A percentile compares a stretch with the other conserved stretches of the same genome.
These are phyloP conservation scores for Antheraea assamensis DNA, from an alignment of 2,888 invertebrate species.

Conservation along the genomic window DNA sequence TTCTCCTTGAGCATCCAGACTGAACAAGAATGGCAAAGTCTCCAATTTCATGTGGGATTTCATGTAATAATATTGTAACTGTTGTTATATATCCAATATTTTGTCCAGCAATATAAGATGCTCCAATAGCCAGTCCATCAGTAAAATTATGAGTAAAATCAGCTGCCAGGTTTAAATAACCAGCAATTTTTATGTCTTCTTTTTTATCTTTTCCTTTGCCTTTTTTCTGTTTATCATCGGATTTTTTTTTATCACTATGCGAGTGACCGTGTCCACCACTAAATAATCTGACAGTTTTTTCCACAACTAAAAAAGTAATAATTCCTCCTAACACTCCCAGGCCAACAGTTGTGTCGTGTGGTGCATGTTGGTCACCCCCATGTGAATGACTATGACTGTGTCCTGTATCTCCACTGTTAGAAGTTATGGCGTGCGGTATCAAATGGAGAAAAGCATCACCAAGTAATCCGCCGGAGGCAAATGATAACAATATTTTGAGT, in stretches of 20 bases:
- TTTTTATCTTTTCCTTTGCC: constrained; percentile 63
- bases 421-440: constrained; percentile 95
- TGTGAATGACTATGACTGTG: constrained; percentile 82
- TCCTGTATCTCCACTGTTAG: constrained; percentile 65
- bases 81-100: constrained; percentile 95
- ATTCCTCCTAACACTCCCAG: constrained; percentile 97
- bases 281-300: constrained; percentile 94
- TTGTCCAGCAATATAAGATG: constrained; percentile 96
- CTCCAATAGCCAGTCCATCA: constrained; percentile 99
- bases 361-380: constrained; percentile 69
- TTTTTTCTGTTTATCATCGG: constrained; percentile 66
- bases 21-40: constrained; percentile 99
- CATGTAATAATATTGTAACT: constrained; percentile 97
- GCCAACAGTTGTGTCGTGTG: constrained; percentile 94
- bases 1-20: constrained; percentile 95
- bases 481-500: constrained; percentile 94
- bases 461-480: constrained; percentile 96
- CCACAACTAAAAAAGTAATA: constrained; percentile 94
- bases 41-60: constrained; percentile 99
- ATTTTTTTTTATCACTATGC: constrained; percentile 81
- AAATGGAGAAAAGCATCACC: constrained; percentile 99
- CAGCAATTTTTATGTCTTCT: constrained; percentile 79
- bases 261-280: constrained; percentile 92
- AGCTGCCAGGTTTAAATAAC: constrained; percentile 98
- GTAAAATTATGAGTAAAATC: constrained; percentile 99